phyloP scores from a whole-genome alignment of 2,113 vertebrate species.

The Phyllopteryx taeniolatus region DNA sequence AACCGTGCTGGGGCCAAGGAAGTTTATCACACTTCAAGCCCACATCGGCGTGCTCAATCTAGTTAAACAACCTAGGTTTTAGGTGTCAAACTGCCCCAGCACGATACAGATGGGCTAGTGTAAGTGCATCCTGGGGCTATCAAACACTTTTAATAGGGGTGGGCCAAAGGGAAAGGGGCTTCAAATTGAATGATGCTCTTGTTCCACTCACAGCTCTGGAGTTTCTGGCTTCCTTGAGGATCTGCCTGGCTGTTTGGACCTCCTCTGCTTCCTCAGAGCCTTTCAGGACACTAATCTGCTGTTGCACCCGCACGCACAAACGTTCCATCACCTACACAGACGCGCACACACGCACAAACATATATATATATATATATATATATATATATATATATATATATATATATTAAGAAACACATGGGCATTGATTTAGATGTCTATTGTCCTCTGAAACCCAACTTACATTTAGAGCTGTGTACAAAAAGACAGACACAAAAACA shows the following conservation, averaged over 20 bases:
- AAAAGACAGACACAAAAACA: constrained; percentile 52
- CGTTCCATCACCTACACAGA: constrained; percentile 80
- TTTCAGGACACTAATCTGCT: constrained; percentile 82
- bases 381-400: neutral
- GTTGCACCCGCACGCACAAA: constrained; percentile 84
- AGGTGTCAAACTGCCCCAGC: neutral
- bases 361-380: neutral
- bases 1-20: neutral
- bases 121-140: neutral
- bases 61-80: neutral
- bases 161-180: neutral
- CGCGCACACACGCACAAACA: neutral
- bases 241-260: constrained; percentile 80
- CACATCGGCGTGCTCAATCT: neutral
- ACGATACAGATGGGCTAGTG: neutral
- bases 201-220: constrained; percentile 79
- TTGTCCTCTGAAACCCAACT: neutral
- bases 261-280: constrained; percentile 80
- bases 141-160: neutral
- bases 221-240: constrained; percentile 87
- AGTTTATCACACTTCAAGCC: neutral
- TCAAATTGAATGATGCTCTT: neutral
- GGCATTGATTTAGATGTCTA: neutral
- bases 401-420: neutral
- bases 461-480: constrained; percentile 51